Conservation (phyloP, 2,888 invertebrate species). For the Trissolcus japonicus region DNA sequence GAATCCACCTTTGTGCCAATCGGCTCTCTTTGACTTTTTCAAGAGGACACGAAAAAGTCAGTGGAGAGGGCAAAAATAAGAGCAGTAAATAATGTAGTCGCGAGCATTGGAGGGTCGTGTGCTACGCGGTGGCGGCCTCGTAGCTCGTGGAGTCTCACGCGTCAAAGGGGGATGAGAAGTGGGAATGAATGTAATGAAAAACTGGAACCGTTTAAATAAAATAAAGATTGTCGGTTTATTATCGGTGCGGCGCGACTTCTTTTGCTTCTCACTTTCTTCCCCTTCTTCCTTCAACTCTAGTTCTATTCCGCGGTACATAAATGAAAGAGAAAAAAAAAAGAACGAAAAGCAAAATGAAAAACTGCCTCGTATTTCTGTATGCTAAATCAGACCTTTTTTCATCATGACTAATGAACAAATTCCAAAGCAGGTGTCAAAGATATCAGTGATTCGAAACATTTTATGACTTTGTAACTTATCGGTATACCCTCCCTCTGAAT, state of each 20-base stretch:
- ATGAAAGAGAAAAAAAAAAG: slow-evolving; percentile 47
- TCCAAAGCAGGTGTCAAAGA: slow-evolving; percentile 6
- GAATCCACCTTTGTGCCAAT: slow-evolving; percentile 35
- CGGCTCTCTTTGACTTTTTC: slow-evolving; percentile 42
- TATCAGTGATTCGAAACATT: neutral
- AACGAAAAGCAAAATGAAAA: slow-evolving; percentile 43
- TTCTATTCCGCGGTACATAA: slow-evolving; percentile 35
- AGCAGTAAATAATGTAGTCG: slow-evolving; percentile 74
- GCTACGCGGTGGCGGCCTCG: slow-evolving; percentile 43
- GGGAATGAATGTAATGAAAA: slow-evolving; percentile 75
- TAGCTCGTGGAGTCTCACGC: slow-evolving; percentile 52
- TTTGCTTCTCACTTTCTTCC: slow-evolving; percentile 58
- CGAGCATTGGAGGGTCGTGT: slow-evolving; percentile 61
- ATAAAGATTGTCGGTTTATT: slow-evolving; percentile 73
- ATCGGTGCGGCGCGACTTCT: slow-evolving; percentile 65
- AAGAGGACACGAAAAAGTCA: slow-evolving; percentile 33
- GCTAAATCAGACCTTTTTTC: too few relatives aligned
- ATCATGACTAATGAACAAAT: slow-evolving; percentile 7
- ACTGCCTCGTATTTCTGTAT: slow-evolving; percentile 7
- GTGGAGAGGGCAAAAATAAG: slow-evolving; percentile 68
- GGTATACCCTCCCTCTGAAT: slow-evolving; percentile 24
- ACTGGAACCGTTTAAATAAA: slow-evolving; percentile 74
- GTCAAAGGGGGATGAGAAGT: slow-evolving; percentile 62
- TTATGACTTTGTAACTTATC: neutral
- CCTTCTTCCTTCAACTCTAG: slow-evolving; percentile 42